A percentile compares a stretch with the other conserved stretches of the same genome.
Evolutionary conservation across 2,888 invertebrate genomes (phyloP).

Genomic region (Folsomia candida): DNA sequence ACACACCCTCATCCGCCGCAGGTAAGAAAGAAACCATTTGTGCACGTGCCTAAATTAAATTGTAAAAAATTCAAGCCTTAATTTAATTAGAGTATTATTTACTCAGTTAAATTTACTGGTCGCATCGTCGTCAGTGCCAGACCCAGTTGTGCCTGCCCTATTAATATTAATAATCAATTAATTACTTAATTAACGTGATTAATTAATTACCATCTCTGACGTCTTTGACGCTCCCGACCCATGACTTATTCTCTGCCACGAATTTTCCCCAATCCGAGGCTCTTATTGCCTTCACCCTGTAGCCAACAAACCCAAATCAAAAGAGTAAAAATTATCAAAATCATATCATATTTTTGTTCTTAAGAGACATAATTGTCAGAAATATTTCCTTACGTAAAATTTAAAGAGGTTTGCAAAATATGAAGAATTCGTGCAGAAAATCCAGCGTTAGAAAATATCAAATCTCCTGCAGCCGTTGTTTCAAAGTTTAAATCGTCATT

Average conservation of each 20-base stretch:
- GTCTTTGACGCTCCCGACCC: constrained; percentile 35
- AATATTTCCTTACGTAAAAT: constrained; percentile 37
- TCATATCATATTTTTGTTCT: too few relatives aligned
- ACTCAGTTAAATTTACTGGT: neutral
- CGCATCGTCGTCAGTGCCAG: constrained; percentile 37
- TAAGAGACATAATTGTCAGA: too few relatives aligned
- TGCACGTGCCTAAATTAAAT: too few relatives aligned
- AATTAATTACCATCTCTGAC: constrained; percentile 30
- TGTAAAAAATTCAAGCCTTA: constrained; percentile 23
- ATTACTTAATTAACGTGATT: too few relatives aligned
- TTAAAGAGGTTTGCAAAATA: constrained; percentile 33
- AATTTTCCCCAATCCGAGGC: constrained; percentile 20
- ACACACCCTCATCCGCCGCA: neutral
- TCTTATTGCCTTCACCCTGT: constrained; percentile 15
- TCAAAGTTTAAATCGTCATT: constrained; percentile 40
- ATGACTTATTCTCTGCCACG: constrained; percentile 16
- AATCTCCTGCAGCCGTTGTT: constrained; percentile 10
- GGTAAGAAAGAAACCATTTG: neutral
- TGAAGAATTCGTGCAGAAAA: constrained; percentile 36
- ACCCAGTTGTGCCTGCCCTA: constrained; percentile 33
- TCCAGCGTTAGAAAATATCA: constrained; percentile 28
- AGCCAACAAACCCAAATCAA: too few relatives aligned
- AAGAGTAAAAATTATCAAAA: too few relatives aligned
- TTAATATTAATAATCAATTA: too few relatives aligned
- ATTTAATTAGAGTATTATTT: neutral